Percentiles rank a stretch among this genome's conserved stretches.
These are phyloP conservation scores for Promerops cafer DNA, from an alignment of 2,113 vertebrate genomes.

Conservation along the genomic window DNA sequence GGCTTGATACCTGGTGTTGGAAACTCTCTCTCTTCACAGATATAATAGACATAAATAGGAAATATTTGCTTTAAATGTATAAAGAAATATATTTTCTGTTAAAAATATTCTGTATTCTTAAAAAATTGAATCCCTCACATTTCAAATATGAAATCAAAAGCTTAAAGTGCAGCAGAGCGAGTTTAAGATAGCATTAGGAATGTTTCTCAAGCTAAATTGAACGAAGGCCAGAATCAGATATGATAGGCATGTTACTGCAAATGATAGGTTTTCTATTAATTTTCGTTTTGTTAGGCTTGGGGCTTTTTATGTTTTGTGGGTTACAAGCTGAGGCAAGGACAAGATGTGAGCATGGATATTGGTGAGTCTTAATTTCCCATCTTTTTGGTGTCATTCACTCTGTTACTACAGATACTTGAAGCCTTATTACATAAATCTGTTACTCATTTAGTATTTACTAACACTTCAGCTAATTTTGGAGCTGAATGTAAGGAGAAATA, in stretches of 20 bases:
- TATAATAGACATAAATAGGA: background rate
- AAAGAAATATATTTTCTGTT: background rate
- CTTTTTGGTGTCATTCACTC: background rate
- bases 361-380: background rate
- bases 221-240: background rate
- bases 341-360: background rate
- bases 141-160: background rate
- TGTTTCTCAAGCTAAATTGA: background rate
- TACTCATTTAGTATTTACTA: background rate
- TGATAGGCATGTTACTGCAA: background rate
- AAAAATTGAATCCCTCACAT: accelerated
- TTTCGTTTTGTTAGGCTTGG: background rate
- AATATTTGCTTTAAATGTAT: background rate
- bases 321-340: accelerated
- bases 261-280: background rate
- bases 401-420: background rate
- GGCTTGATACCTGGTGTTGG: background rate
- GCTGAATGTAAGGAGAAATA: background rate
- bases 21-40: background rate
- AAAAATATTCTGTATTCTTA: background rate
- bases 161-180: background rate
- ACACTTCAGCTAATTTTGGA: background rate
- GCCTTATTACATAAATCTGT: background rate
- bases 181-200: background rate
- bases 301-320: background rate